Evolutionary conservation across 2,888 invertebrate species (phyloP).

Genomic region (Zhuqinia jingwanae): DNA sequence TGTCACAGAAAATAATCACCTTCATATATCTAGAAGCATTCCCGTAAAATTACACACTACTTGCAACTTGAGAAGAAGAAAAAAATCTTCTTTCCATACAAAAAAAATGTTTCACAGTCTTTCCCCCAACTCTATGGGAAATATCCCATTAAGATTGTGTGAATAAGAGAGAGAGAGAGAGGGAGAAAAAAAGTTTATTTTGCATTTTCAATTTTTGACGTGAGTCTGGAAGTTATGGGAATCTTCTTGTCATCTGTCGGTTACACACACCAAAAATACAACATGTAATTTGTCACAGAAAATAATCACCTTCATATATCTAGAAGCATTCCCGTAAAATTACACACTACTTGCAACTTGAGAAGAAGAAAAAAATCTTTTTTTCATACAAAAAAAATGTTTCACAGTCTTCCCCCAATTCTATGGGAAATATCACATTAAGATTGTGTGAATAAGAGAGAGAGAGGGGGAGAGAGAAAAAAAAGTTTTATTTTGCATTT

Average conservation of each 20-base stretch:
- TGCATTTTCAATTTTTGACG: not conserved
- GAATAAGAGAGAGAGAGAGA: not conserved
- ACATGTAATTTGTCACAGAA: conserved; percentile 33
- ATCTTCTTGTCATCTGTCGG: conserved; percentile 61
- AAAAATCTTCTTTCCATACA: too few relatives aligned
- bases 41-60: not conserved
- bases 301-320: not conserved
- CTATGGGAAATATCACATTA: too few relatives aligned
- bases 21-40: too few relatives aligned
- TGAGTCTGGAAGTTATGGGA: conserved; percentile 44
- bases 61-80: too few relatives aligned
- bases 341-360: not conserved
- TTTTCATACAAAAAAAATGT: too few relatives aligned
- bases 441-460: too few relatives aligned
- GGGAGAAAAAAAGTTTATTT: not conserved
- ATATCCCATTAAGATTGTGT: too few relatives aligned
- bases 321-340: not conserved
- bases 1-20: not conserved
- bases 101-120: too few relatives aligned
- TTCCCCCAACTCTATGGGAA: too few relatives aligned
- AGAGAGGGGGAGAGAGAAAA: not conserved
- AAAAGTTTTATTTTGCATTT: not conserved
- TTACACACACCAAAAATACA: conserved; percentile 30
- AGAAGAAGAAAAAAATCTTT: too few relatives aligned
- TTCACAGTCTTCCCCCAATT: too few relatives aligned